Conservation (phyloP, 92 coral and sea anemone species). For the Epizoanthus scotinus region DNA sequence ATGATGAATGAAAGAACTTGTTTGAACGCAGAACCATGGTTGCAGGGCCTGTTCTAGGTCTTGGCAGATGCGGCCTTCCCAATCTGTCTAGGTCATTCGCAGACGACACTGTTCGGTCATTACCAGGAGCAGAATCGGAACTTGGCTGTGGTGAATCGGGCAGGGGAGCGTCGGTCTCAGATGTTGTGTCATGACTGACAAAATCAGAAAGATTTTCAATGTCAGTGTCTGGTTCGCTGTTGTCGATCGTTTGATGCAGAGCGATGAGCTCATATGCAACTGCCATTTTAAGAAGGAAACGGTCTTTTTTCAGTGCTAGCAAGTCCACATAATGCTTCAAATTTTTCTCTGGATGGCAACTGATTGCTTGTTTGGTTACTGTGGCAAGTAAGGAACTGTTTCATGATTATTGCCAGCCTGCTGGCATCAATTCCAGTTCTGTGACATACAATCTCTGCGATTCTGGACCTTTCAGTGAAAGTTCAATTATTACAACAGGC, state of each 20-base stretch:
- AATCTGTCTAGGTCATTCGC: neutral
- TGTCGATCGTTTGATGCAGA: neutral
- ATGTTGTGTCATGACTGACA: no score
- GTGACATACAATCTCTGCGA: slow-evolving; percentile 34
- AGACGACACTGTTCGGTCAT: no score
- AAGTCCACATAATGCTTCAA: slow-evolving; percentile 16
- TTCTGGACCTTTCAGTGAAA: slow-evolving; percentile 13
- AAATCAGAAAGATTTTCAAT: no score
- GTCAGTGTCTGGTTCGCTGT: no score
- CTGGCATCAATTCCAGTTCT: slow-evolving; percentile 13
- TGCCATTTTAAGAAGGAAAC: slow-evolving; percentile 27
- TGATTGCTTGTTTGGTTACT: neutral
- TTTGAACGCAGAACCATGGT: slow-evolving; percentile 3
- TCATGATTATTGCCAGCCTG: neutral
- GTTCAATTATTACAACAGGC: slow-evolving; percentile 7
- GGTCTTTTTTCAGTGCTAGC: slow-evolving; percentile 19
- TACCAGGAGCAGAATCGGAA: no score
- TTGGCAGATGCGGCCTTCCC: slow-evolving; percentile 22
- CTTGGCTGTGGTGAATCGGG: no score
- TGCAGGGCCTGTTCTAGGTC: slow-evolving; percentile 1
- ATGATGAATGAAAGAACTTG: neutral
- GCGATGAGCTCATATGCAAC: no score
- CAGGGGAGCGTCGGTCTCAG: no score
- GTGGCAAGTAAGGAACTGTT: neutral
- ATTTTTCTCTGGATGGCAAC: slow-evolving; percentile 21